Base-by-base conservation (phyloP, 92 coral and sea anemone genomes). In the Nematostella vectensis region DNA sequence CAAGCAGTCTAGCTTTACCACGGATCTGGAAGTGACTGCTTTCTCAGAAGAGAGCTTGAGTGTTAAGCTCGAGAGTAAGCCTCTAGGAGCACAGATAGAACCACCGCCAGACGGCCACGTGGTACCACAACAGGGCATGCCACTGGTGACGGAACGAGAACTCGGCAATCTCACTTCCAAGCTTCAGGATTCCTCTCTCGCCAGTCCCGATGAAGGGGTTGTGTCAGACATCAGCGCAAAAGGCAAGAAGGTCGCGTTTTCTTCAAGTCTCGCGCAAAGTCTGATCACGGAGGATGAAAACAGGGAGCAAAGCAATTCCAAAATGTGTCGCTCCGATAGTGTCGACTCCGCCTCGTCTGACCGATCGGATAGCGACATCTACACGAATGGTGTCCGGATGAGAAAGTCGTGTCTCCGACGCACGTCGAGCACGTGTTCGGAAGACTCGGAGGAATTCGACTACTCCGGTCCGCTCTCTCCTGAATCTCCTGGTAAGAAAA, bases 401-500 rank as follows among this genome's bases (percentile, higher is more conserved):
- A 44, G 88, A 43, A 63, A 73, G 31, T 85, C 95, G 3, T 80
- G 85, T 29, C 71, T 85, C 11, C 74, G 95, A 16, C 62, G 95
- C 47, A 70, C 69, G 38, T 85, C 95, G 27, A 85, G 95, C 48
- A 79, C 83, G 1, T 85, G 83, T 13, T 75, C 95, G 27, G 95
- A 85, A 33, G 95, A 84, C 31, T 81, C 88, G 16, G 87, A 81
- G 21, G 82, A 73, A 28, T 57, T 59, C 9, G 88, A 79, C 48
- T 61, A 65, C 3, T 67, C 60, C 71, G 82, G 87, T 15, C 55
- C 76, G 10, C 30, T 68, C 13, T 69, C 82, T 36, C 72, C 72
- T 26, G 95, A 82, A 12, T 85, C 95, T 22, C 95, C 95, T 27
- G 75, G 88, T 26, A 85, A 71, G 59, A 72, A 78, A 28, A 81